phyloP scores from a whole-genome alignment of 2,113 vertebrate genomes.

The Sitta europaea region DNA sequence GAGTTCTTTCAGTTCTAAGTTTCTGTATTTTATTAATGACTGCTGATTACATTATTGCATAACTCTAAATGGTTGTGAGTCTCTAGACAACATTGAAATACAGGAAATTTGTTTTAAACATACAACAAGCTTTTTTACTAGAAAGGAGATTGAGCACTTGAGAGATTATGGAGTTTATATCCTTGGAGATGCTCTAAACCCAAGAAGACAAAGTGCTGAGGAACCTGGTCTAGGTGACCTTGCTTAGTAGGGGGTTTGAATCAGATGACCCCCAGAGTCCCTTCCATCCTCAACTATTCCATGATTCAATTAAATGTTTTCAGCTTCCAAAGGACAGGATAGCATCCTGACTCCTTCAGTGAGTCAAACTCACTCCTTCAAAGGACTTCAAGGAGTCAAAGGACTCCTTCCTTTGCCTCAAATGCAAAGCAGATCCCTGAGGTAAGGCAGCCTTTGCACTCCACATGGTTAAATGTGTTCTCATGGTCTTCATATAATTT shows the following conservation, averaged over 20 bases:
- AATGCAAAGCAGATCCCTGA: not conserved
- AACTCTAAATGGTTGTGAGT: not conserved
- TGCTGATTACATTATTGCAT: not conserved
- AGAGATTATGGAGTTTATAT: not conserved
- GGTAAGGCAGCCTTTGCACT: not conserved
- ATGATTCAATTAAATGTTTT: not conserved
- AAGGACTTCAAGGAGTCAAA: too few relatives aligned
- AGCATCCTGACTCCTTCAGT: not conserved
- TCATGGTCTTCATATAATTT: not conserved
- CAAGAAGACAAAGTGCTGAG: not conserved
- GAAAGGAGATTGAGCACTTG: not conserved
- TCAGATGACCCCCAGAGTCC: not conserved
- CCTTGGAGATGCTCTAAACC: not conserved
- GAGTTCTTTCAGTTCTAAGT: not conserved
- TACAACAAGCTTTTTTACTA: not conserved
- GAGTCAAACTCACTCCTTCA: too few relatives aligned
- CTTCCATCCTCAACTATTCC: not conserved
- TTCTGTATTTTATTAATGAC: not conserved
- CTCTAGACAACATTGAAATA: not conserved
- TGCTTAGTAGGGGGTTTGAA: not conserved
- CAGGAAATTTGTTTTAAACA: not conserved
- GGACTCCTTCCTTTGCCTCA: too few relatives aligned
- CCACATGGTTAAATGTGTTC: not conserved
- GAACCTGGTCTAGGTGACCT: not conserved
- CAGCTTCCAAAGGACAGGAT: not conserved